These are phyloP conservation scores for Sminthurides aquaticus DNA, from an alignment of 2,888 invertebrate genomes.

Conservation along the genomic window DNA sequence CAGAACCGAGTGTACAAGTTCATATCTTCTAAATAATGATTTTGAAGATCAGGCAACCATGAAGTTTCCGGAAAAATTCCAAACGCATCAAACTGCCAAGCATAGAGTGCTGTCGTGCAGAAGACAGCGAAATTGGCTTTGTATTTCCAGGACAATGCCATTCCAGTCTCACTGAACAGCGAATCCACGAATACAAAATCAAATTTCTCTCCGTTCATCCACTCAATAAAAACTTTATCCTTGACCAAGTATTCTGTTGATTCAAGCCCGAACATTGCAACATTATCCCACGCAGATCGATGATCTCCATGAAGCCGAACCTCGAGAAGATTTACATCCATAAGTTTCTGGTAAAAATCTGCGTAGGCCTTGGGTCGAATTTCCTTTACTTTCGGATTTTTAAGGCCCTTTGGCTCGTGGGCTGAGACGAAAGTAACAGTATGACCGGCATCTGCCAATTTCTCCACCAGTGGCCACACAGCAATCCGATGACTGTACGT, in stretches of 20 bases:
- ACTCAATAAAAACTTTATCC: slow-evolving; percentile 14
- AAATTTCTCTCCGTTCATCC: slow-evolving; percentile 22
- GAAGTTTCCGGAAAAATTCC: slow-evolving; percentile 31
- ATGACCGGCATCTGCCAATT: slow-evolving; percentile 29
- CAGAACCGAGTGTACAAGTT: slow-evolving; percentile 19
- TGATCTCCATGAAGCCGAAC: slow-evolving; percentile 4
- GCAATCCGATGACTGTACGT: slow-evolving; percentile 36
- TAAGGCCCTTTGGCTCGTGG: slow-evolving; percentile 15
- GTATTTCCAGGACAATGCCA: slow-evolving; percentile 26
- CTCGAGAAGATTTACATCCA: background rate
- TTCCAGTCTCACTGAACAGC: slow-evolving; percentile 28
- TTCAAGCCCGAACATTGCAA: background rate
- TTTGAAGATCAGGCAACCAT: slow-evolving; percentile 31
- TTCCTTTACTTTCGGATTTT: slow-evolving; percentile 12
- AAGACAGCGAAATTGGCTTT: slow-evolving; percentile 28
- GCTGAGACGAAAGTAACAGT: slow-evolving; percentile 34
- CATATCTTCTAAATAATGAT: slow-evolving; percentile 21
- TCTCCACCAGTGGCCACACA: slow-evolving; percentile 38
- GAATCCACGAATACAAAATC: slow-evolving; percentile 34
- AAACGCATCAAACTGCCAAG: slow-evolving; percentile 27
- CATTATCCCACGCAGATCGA: background rate
- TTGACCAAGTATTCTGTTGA: background rate
- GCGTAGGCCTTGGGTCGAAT: background rate
- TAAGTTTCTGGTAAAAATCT: background rate
- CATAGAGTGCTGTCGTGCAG: slow-evolving; percentile 26